Evolutionary conservation across 1,140 invertebrate genomes (phyloP), one percentile per base, ranked within the genome.

Genomic region (Heliothis virescens): DNA sequence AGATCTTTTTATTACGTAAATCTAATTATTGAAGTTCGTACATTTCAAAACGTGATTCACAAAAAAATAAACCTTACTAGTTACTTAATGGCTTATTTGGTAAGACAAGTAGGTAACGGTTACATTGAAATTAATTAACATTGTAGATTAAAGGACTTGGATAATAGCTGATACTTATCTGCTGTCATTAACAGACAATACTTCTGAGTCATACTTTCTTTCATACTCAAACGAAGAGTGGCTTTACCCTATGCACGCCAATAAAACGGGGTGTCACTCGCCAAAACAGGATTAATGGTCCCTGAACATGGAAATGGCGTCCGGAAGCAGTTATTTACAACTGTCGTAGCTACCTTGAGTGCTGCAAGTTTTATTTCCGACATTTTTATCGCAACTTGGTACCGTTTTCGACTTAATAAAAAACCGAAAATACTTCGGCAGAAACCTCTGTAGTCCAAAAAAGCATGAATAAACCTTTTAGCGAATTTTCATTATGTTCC

Each of bases 211-310:
- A 82, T 52, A 73, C 34, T 41, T 41, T 57, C 34, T 59, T 72
- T 53, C 26, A 76, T 82, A 82, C 48, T 34, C 79, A 82, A 82
- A 53, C 79, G 63, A 82, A 77, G 80, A 77, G 82, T 60, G 77
- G 77, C 78, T 77, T 26, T 71, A 79, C 73, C 71, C 57, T 82
- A 82, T 78, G 80, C 79, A 72, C 79, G 79, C 84, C 79, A 18
- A 76, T 74, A 65, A 73, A 73, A 69, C 48, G 63, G 76, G 72
- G 67, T 75, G 76, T 75, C 73, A 78, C 65, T 77, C 69, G 79
- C 75, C 79, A 83, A 84, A 84, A 80, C 81, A 71, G 82, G 71
- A 86, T 84, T 86, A 82, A 86, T 84, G 81, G 78, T 78, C 76
- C 26, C 73, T 63, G 75, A 79, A 81, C 82, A 85, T 85, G 83